Conservation (phyloP, 2,113 vertebrate species). For the Speoplatyrhinus poulsoni region DNA sequence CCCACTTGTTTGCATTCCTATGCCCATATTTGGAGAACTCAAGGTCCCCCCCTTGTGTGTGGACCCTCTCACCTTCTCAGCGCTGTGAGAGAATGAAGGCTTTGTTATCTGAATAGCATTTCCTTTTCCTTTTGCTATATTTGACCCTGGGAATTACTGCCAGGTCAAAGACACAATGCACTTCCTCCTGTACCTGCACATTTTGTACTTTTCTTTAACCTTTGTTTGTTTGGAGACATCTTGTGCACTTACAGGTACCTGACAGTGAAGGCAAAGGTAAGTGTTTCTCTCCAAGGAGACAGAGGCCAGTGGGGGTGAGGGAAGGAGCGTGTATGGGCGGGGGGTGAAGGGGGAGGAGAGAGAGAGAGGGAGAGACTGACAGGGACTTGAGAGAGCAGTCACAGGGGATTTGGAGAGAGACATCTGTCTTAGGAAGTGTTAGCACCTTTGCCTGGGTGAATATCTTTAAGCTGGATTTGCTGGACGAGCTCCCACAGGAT, state of each 20-base stretch:
- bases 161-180: constrained; percentile 40
- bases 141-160: constrained; percentile 44
- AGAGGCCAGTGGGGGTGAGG: constrained; percentile 10
- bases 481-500: constrained; percentile 19
- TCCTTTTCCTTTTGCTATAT: constrained; percentile 23
- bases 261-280: constrained; percentile 54
- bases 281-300: constrained; percentile 26
- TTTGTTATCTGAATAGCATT: constrained; percentile 37
- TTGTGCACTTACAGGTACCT: constrained; percentile 46
- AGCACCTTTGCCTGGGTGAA: constrained; percentile 41
- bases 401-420: constrained; percentile 11
- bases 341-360: constrained; percentile 4
- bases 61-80: constrained; percentile 67
- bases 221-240: constrained; percentile 11
- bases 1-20: constrained; percentile 85
- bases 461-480: constrained; percentile 33
- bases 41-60: constrained; percentile 61
- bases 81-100: constrained; percentile 46
- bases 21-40: constrained; percentile 78
- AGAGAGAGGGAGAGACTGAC: constrained; percentile 8
- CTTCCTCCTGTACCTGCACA: background rate
- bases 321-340: constrained; percentile 1
- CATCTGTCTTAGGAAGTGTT: constrained; percentile 40
- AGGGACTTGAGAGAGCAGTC: constrained; percentile 2
- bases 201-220: constrained; percentile 3